These are phyloP conservation scores for Edolisoma coerulescens DNA, from an alignment of 2,113 vertebrate genomes.

Conservation along the genomic window DNA sequence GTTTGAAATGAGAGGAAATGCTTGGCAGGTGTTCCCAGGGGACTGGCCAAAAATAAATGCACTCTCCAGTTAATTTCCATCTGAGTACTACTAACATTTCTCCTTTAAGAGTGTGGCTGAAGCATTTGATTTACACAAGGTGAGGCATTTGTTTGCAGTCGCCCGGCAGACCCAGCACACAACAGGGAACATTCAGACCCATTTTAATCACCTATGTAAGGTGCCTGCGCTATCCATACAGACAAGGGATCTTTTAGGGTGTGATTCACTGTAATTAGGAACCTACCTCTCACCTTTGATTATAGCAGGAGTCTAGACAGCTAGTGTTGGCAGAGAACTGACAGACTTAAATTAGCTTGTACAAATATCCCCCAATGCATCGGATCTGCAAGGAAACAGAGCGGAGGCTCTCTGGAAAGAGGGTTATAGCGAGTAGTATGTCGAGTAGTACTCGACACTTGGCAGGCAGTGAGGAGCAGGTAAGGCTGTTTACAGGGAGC, in stretches of 20 bases:
- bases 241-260: not conserved
- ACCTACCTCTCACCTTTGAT: conserved; percentile 15
- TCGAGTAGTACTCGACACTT: not conserved
- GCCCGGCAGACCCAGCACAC: not conserved
- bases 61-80: conserved; percentile 18
- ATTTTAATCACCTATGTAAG: not conserved
- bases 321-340: not conserved
- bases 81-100: not conserved
- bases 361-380: not conserved
- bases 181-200: not conserved
- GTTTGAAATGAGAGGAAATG: conserved; percentile 19
- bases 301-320: conserved; percentile 23
- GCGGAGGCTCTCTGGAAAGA: not conserved
- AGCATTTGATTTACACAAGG: not conserved
- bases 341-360: not conserved
- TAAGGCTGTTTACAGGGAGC: not conserved
- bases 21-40: conserved; percentile 2
- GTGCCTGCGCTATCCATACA: not conserved
- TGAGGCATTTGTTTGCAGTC: not conserved
- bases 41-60: conserved; percentile 35
- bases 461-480: not conserved
- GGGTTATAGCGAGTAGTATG: fast-evolving
- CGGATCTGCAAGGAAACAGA: not conserved
- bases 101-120: not conserved
- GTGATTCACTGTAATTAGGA: not conserved